phyloP scores from a whole-genome alignment of 2,888 invertebrate genomes.

The Trachelus stipa region DNA sequence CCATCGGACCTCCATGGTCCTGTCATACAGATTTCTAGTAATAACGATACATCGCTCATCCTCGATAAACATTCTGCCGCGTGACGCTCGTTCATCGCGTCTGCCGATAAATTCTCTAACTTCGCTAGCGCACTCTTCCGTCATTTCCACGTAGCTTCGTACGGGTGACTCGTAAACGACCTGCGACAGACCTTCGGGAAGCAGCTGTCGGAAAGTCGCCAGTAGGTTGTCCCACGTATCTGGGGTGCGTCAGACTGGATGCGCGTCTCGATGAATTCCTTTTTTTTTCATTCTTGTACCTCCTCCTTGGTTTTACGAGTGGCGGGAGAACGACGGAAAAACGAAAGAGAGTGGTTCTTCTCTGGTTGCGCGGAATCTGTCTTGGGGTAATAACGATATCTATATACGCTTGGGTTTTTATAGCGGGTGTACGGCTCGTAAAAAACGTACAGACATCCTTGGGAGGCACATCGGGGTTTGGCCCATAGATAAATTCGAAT shows the following conservation, averaged over 20 bases:
- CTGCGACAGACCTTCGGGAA: background rate
- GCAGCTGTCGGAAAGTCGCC: background rate
- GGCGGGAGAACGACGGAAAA: too few relatives aligned
- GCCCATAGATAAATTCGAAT: too few relatives aligned
- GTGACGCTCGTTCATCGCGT: background rate
- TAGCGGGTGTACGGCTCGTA: too few relatives aligned
- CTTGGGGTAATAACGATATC: too few relatives aligned
- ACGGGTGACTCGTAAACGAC: background rate
- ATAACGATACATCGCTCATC: background rate
- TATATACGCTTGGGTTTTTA: too few relatives aligned
- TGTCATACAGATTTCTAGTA: conserved; percentile 7
- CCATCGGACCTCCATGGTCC: background rate
- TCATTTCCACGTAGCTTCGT: background rate
- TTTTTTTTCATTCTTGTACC: background rate
- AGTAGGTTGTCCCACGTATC: background rate
- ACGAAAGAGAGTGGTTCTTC: too few relatives aligned
- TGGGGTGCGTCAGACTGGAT: background rate
- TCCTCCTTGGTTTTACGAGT: background rate
- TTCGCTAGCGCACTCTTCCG: background rate
- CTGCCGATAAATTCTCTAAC: background rate
- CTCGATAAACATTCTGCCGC: background rate
- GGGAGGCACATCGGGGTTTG: too few relatives aligned
- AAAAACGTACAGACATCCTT: too few relatives aligned
- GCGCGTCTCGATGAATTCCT: background rate
- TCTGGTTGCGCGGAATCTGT: too few relatives aligned